Evolutionary conservation across 2,113 vertebrate genomes (phyloP), one percentile per base, ranked within the genome.

Genomic region (Helogale parvula): DNA sequence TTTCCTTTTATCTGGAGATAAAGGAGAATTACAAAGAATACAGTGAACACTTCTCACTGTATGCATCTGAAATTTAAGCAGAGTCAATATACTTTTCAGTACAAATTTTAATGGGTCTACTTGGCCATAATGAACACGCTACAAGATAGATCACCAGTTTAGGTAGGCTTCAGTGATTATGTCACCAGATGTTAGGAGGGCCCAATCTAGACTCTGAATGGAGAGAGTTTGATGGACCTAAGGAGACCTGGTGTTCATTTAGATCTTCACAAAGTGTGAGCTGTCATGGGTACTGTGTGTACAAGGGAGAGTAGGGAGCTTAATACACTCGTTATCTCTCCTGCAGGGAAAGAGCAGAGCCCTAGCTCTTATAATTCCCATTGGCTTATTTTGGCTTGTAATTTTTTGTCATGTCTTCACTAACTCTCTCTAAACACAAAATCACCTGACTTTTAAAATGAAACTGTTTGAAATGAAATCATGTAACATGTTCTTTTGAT

Each of bases 401-500:
- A 84, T 85, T 95, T 66, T 23, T 90, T 88, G 66, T 69, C 27
- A 33, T 41, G 31, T 90, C 60, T 83, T 97, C 17, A 68, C 21
- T 60, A 52, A 10, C 5, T 4, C 1, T 94, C 15, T 65, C 81
- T 7, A 82, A 74, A 76, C n/a, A 93, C 45, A 76, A 33, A 76
- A 27, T 94, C 41, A 71, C 31, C 10, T 29, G 33, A 90, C 25
- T 81, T 97, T 94, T 90, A 68, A 96, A 90, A 88, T 88, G 63
- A 83, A 93, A 82, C 81, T 38, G 33, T 95, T 91, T 93, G 77
- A 94, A 96, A 50, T 93, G 63, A 92, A 97, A 92, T 96, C 60
- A 41, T 88, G 23, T 71, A 68, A 10, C 10, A 47, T 97, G 21
- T 93, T 94, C 82, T 94, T 91, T 87, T 94, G 69, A 69, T 94